A percentile compares a stretch with the other conserved stretches of the same genome.
Conservation (phyloP, 2,113 vertebrate genomes). For the Bufo gargarizans region DNA sequence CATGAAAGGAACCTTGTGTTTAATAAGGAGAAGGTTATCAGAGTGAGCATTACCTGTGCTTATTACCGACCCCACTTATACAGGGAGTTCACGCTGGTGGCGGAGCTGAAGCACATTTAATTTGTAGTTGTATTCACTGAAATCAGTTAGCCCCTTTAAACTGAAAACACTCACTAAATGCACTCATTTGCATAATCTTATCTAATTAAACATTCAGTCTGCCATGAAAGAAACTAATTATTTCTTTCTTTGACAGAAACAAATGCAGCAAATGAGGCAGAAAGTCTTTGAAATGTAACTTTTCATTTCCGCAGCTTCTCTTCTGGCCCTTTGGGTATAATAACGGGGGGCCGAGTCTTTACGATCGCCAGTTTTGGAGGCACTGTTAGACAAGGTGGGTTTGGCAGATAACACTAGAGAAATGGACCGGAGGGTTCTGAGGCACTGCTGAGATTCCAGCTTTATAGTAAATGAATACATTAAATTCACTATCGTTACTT, state of each 20-base stretch:
- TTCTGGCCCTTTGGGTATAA: slow-evolving; percentile 28
- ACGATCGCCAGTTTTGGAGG: not conserved
- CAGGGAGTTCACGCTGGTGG: not conserved
- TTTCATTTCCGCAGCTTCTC: slow-evolving; percentile 18
- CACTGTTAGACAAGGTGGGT: slow-evolving; percentile 23
- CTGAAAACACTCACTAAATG: slow-evolving; percentile 40
- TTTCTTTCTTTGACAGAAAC: slow-evolving; percentile 47
- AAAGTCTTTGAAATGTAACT: slow-evolving; percentile 44
- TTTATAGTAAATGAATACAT: not conserved
- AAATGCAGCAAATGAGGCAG: slow-evolving; percentile 53
- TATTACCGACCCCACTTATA: slow-evolving; percentile 20
- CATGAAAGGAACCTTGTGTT: not conserved
- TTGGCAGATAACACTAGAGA: slow-evolving; percentile 11
- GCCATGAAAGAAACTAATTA: slow-evolving; percentile 59
- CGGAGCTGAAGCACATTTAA: slow-evolving; percentile 11
- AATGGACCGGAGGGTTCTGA: not conserved
- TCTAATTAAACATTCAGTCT: slow-evolving; percentile 58
- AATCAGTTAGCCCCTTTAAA: slow-evolving; percentile 46
- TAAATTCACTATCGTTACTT: not conserved
- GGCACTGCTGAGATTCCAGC: not conserved
- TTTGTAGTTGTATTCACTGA: slow-evolving; percentile 25
- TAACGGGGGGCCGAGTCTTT: slow-evolving; percentile 5
- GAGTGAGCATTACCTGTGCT: not conserved
- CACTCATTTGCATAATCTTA: slow-evolving; percentile 57
- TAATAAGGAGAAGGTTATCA: slow-evolving; percentile 1